A percentile compares a stretch with the other conserved stretches of the same genome.
Evolutionary conservation across 2,113 vertebrate genomes (phyloP).

Genomic region (Semnornis frantzii): DNA sequence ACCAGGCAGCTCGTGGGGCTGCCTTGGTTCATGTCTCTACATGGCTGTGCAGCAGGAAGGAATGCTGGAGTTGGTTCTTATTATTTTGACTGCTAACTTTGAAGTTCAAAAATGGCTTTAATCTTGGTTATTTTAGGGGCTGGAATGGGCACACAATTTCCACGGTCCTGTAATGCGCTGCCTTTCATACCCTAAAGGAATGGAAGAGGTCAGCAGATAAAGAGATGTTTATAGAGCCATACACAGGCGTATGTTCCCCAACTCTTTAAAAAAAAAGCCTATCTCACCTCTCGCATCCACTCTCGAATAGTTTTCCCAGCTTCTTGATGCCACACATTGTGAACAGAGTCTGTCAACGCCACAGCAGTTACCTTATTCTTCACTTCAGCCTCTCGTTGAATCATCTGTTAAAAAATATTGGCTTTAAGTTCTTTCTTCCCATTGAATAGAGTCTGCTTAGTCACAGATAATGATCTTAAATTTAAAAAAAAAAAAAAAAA

Average conservation of each 20-base stretch:
- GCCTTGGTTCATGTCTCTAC: background rate
- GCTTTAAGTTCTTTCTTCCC: slow-evolving; percentile 49
- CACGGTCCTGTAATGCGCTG: background rate
- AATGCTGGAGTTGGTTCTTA: background rate
- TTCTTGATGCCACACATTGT: slow-evolving; percentile 98
- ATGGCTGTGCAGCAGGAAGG: background rate
- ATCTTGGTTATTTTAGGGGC: slow-evolving; percentile 8
- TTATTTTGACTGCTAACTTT: background rate
- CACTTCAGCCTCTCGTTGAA: slow-evolving; percentile 92
- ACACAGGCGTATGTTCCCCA: background rate
- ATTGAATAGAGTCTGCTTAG: slow-evolving; percentile 57
- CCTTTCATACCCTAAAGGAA: background rate
- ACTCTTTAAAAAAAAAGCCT: background rate
- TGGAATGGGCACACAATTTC: background rate
- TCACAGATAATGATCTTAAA: slow-evolving; percentile 61
- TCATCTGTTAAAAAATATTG: slow-evolving; percentile 88
- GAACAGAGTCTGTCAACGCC: slow-evolving; percentile 95
- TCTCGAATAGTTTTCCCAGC: slow-evolving; percentile 91
- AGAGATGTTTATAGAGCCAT: background rate
- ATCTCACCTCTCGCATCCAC: slow-evolving; percentile 95
- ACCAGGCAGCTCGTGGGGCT: background rate
- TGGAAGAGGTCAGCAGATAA: background rate
- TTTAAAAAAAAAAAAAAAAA: slow-evolving; percentile 40
- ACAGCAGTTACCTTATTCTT: slow-evolving; percentile 92
- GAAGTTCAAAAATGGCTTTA: background rate